Percentiles rank a stretch among this genome's conserved stretches.
Conservation (phyloP, 1,140 invertebrate genomes). For the Drosophila bocqueti region DNA sequence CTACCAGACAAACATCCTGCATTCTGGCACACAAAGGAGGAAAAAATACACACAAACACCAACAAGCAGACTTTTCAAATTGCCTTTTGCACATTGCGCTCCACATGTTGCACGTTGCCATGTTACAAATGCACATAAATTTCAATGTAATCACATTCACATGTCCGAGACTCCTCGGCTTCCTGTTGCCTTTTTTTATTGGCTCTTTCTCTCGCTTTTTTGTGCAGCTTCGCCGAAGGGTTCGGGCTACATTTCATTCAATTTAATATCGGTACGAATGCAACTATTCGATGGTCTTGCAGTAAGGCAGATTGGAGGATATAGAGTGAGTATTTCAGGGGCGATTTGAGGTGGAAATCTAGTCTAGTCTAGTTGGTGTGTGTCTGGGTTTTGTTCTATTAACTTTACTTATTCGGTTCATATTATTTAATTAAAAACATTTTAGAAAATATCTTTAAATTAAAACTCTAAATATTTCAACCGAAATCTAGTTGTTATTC, state of each 20-base stretch:
- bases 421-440: too few species aligned
- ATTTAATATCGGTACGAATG: slow-evolving; percentile 66
- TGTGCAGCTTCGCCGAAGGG: slow-evolving; percentile 34
- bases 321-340: neutral
- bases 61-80: slow-evolving; percentile 30
- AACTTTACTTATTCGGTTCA: neutral
- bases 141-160: slow-evolving; percentile 81
- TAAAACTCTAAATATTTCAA: too few species aligned
- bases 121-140: slow-evolving; percentile 82
- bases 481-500: too few species aligned
- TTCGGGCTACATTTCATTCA: slow-evolving; percentile 75
- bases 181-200: slow-evolving; percentile 26
- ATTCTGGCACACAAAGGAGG: slow-evolving; percentile 18
- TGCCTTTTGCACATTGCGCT: slow-evolving; percentile 36
- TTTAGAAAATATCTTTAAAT: too few species aligned
- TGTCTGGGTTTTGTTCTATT: neutral
- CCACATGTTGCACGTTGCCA: slow-evolving; percentile 76
- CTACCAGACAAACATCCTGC: slow-evolving; percentile 72
- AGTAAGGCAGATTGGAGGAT: neutral
- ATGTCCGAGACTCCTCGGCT: slow-evolving; percentile 44
- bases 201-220: slow-evolving; percentile 3
- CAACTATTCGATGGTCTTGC: slow-evolving; percentile 21
- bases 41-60: slow-evolving; percentile 17
- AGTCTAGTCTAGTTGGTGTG: neutral
- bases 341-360: neutral